phyloP scores from a whole-genome alignment of 2,113 vertebrate species.

The Semnornis frantzii region DNA sequence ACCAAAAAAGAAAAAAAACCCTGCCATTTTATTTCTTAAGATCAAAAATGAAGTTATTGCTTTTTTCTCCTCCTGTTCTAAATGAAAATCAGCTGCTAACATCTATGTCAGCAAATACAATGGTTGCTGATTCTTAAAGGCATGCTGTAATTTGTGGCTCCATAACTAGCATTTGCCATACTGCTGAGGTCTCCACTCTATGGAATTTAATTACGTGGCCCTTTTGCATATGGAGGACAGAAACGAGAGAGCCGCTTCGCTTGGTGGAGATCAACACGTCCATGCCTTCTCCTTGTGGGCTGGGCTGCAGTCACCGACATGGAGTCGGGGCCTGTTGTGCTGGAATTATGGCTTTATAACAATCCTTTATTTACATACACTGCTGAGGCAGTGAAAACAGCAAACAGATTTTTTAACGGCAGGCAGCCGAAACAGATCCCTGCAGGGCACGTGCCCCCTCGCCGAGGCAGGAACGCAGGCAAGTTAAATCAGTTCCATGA shows the following conservation, averaged over 20 bases:
- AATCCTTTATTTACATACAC: conserved; percentile 80
- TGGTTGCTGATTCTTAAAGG: conserved; percentile 25
- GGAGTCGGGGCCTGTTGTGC: conserved; percentile 67
- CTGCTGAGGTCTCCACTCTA: conserved; percentile 15
- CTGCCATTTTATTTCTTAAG: neutral
- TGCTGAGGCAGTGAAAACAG: conserved; percentile 79
- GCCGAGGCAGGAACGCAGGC: conserved; percentile 46
- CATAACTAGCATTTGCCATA: conserved; percentile 35
- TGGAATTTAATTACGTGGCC: conserved; percentile 61
- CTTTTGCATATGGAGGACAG: conserved; percentile 30
- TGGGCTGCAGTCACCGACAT: conserved; percentile 47
- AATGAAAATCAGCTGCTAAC: conserved; percentile 2
- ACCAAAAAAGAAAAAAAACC: neutral
- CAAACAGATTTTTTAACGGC: conserved; percentile 77
- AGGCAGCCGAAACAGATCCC: conserved; percentile 73
- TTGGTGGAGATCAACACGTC: conserved; percentile 44
- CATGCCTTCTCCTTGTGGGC: conserved; percentile 48
- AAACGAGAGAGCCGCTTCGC: conserved; percentile 47
- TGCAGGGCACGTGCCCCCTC: conserved; percentile 61
- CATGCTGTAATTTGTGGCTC: conserved; percentile 48
- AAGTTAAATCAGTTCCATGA: conserved; percentile 57
- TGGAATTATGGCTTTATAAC: conserved; percentile 78
- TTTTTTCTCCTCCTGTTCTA: conserved; percentile 3
- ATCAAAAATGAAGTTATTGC: neutral
- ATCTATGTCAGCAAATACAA: conserved; percentile 27